Evolutionary conservation across 2,797 vertebrate genomes (phyloP).

Genomic region (Coregonus ussuriensis): DNA sequence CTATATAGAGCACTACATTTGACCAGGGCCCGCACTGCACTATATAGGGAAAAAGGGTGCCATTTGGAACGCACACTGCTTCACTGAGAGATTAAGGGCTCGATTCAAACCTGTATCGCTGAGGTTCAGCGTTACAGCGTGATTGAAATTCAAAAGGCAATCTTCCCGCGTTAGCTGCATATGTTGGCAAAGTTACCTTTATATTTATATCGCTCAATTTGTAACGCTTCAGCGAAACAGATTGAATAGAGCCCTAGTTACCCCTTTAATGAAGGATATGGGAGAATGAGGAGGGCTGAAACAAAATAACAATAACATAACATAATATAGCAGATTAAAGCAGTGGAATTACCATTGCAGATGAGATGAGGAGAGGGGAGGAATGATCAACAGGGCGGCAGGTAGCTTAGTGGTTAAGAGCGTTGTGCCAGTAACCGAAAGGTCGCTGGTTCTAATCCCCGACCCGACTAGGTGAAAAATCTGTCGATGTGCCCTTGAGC

Average conservation of each 20-base stretch:
- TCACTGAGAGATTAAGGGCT: neutral
- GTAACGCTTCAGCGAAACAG: no score
- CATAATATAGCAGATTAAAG: constrained; percentile 1
- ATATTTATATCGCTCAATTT: no score
- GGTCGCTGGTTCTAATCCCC: no score
- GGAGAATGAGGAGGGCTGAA: constrained; percentile 9
- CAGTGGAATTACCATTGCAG: constrained; percentile 30
- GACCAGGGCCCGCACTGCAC: neutral
- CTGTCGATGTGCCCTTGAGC: no score
- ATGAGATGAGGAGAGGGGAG: constrained; percentile 12
- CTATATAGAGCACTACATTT: neutral
- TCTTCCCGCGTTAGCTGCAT: no score
- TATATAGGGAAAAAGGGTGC: neutral
- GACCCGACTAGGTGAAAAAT: no score
- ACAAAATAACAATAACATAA: neutral
- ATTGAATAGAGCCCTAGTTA: neutral
- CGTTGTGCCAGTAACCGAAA: no score
- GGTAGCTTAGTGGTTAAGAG: no score
- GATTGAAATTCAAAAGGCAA: no score
- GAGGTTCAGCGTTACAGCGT: no score
- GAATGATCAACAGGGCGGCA: neutral
- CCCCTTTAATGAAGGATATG: constrained; percentile 9
- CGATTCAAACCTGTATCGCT: no score
- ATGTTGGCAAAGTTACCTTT: no score
- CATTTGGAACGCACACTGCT: neutral